Conservation (phyloP, 2,888 invertebrate species). For the Eilema sororculum region DNA sequence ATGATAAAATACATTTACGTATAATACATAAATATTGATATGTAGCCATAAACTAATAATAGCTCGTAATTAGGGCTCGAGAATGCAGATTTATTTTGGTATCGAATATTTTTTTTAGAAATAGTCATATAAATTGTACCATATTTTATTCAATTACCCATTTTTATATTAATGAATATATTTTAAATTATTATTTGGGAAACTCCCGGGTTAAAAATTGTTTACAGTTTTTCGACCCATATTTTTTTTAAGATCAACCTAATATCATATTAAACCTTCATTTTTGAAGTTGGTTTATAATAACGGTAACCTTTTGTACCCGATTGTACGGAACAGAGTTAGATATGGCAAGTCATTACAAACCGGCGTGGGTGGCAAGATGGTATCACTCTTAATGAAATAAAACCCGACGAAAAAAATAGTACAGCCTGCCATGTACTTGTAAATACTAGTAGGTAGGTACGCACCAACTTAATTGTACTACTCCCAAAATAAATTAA, state of each 20-base stretch:
- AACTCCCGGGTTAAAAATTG: no score
- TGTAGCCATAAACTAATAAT: no score
- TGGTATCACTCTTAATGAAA: slow-evolving; percentile 84
- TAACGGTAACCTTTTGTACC: slow-evolving; percentile 57
- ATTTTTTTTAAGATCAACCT: not conserved
- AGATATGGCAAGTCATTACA: slow-evolving; percentile 84
- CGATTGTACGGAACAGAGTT: slow-evolving; percentile 64
- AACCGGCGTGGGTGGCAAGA: slow-evolving; percentile 82
- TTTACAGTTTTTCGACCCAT: no score
- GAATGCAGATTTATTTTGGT: no score
- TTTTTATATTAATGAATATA: no score
- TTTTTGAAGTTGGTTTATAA: slow-evolving; percentile 12
- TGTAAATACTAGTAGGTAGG: slow-evolving; percentile 31
- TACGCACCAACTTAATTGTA: slow-evolving; percentile 15
- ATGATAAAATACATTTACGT: no score
- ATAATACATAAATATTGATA: no score
- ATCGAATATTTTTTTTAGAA: no score
- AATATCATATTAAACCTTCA: not conserved
- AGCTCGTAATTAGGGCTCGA: no score
- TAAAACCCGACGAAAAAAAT: slow-evolving; percentile 80
- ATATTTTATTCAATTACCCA: no score
- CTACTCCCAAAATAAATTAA: slow-evolving; percentile 6
- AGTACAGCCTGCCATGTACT: slow-evolving; percentile 57
- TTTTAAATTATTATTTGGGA: no score
- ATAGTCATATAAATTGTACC: no score